Base-by-base conservation (phyloP, 1,140 invertebrate genomes). In the Mesaphorura yosii region DNA sequence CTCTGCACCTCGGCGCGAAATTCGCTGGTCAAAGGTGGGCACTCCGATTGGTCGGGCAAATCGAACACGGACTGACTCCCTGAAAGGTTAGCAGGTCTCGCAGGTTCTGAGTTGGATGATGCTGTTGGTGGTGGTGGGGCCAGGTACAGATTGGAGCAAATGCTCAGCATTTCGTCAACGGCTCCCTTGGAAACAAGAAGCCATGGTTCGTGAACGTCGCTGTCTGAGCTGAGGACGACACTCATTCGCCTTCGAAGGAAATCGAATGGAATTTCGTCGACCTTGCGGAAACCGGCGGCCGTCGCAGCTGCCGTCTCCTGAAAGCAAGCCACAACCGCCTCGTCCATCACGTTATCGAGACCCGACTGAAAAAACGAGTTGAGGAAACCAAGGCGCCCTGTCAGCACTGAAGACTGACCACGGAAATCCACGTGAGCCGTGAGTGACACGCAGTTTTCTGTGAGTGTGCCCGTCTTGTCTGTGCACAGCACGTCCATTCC, bases 381-480 rank as follows among this genome's bases (percentile, higher is more conserved):
- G 2, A 56, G 27, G 19, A 45, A 50, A 1, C 40, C 48, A 2
- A 56, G 14, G 12, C 31, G 40, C 31, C 50, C 7, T 0, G 54
- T 29, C 0, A 27, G 15, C 12, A 19, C 4, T 3, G 54, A 44
- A 2, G 10, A 1, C 1, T 38, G 5, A 20, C 54, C 54, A 15
- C 27, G 15, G 0, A 29, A 46, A 17, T 51, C 28, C 2, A 51
- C 19, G 41, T 45, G 22, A 6, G 19, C 22, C 12, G 19, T n/a
- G 2, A 56, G 23, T 0, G 26, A 31, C 12, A 56, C 54, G 0
- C 37, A 17, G 42, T 46, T 56, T 25, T 56, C 28, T 0, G 54
- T 56, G n/a, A 56, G 14, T 2, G 54, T 56, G 14, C 54, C 54
- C 10, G 54, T 56, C 47, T 56, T 56, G 23, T 56, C 54, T 0